Base-by-base conservation (phyloP, 2,113 vertebrate genomes). In the Dinomys branickii region DNA sequence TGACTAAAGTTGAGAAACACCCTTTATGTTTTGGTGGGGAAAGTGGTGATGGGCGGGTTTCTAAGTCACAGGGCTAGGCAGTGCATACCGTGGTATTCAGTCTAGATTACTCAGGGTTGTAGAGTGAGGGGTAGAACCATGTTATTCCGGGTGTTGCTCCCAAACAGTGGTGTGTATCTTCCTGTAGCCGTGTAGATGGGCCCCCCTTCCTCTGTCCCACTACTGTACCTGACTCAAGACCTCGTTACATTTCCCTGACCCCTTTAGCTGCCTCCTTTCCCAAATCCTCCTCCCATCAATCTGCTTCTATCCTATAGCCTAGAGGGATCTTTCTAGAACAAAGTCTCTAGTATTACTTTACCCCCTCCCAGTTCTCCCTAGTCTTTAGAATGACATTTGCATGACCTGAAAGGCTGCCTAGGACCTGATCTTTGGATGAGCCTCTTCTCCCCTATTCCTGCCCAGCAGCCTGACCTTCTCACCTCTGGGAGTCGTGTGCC, bases 91-190 rank as follows among this genome's bases (percentile, higher is more conserved):
- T 0, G 0, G 13, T 12, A 5, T 75, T 54, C 41, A 19, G 67
- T 20, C 26, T 9, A 10, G 13, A 38, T 63, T 9, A 8, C 7
- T 12, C 28, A 4, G 13, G 52, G 73, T 20, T 13, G 1, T 9
- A 14, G 41, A 56, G 47, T 16, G 28, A 90, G 33, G 33, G 5
- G 24, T 28, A 47, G 54, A 41, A 50, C 47, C 47, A n/a, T n/a
- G n/a, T n/a, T n/a, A n/a, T n/a, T n/a, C n/a, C n/a, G n/a, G n/a
- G n/a, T n/a, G n/a, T n/a, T 59, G 9, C 44, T 8, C 44, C 41
- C 4, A 0, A 6, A 7, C 5, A 24, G 59, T 3, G 24, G 10
- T 1, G 22, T 0, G 0, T 28, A 0, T 17, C 88, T 71, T 56
- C 52, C 54, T n/a, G 16, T 13, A 28, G 22, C 38, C 14, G 19